phyloP scores from a whole-genome alignment of 2,888 invertebrate genomes.

The Synergus itoensis region DNA sequence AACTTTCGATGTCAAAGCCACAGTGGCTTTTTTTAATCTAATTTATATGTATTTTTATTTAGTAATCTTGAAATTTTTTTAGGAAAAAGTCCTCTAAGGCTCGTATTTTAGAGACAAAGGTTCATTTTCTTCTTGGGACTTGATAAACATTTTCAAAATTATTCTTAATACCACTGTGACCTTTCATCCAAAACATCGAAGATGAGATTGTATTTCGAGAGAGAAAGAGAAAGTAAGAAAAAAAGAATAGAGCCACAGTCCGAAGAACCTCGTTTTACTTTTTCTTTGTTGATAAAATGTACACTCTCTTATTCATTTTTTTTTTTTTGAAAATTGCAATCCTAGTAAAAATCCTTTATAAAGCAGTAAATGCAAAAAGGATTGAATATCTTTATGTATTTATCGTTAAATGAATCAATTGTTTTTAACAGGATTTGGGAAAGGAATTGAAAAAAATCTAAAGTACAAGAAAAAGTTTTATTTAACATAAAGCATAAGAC shows the following conservation, averaged over 20 bases:
- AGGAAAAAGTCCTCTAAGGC: neutral
- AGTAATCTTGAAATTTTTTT: neutral
- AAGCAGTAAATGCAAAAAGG: neutral
- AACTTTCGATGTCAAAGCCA: constrained; percentile 42
- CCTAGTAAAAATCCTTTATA: neutral
- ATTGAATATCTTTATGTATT: neutral
- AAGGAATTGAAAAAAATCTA: constrained; percentile 69
- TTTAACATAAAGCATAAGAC: constrained; percentile 70
- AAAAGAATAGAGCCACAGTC: constrained; percentile 14
- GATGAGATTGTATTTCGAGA: constrained; percentile 6
- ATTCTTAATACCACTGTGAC: constrained; percentile 25
- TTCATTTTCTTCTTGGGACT: neutral
- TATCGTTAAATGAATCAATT: neutral
- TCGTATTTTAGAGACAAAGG: neutral
- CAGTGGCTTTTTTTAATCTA: constrained; percentile 41
- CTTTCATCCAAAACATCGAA: constrained; percentile 23
- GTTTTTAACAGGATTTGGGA: constrained; percentile 47
- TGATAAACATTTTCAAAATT: neutral
- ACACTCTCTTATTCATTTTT: neutral
- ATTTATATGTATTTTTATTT: neutral
- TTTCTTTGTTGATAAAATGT: neutral
- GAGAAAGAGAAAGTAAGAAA: neutral
- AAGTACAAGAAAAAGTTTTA: constrained; percentile 70
- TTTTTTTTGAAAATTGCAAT: neutral
- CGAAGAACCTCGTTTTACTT: neutral